Percentiles rank a stretch among this genome's conserved stretches.
phyloP scores from a whole-genome alignment of 1,140 invertebrate genomes.

The Drosophila lini region DNA sequence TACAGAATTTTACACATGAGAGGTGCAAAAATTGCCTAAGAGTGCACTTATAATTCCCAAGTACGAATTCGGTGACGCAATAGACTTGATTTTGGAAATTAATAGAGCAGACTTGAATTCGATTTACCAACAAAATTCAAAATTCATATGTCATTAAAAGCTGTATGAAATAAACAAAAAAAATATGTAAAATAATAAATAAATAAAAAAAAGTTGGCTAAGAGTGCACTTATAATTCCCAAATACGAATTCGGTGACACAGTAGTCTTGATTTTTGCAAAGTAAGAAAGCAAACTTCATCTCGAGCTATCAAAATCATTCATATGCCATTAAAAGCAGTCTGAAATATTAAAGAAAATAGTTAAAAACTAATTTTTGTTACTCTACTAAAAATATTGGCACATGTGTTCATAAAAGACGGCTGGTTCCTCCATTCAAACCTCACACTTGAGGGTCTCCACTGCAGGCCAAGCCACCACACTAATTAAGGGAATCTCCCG shows the following conservation, averaged over 20 bases:
- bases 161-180: too few relatives aligned
- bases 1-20: too few relatives aligned
- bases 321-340: background rate
- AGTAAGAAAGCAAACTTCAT: background rate
- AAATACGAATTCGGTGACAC: background rate
- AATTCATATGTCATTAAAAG: too few relatives aligned
- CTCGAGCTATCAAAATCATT: too few relatives aligned
- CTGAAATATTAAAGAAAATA: background rate
- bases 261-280: too few relatives aligned
- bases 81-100: too few relatives aligned
- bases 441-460: constrained; percentile 2
- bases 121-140: too few relatives aligned
- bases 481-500: constrained; percentile 34
- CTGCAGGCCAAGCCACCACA: constrained; percentile 17
- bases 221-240: background rate
- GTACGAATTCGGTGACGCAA: background rate
- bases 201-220: background rate
- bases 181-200: too few relatives aligned
- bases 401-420: constrained; percentile 1
- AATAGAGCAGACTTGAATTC: too few relatives aligned
- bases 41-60: background rate
- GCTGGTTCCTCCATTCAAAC: background rate
- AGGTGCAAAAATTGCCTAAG: background rate
- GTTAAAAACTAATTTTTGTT: background rate
- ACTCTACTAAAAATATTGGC: background rate